Conservation (phyloP, 2,888 invertebrate species). For the Microdon myrmicae region DNA sequence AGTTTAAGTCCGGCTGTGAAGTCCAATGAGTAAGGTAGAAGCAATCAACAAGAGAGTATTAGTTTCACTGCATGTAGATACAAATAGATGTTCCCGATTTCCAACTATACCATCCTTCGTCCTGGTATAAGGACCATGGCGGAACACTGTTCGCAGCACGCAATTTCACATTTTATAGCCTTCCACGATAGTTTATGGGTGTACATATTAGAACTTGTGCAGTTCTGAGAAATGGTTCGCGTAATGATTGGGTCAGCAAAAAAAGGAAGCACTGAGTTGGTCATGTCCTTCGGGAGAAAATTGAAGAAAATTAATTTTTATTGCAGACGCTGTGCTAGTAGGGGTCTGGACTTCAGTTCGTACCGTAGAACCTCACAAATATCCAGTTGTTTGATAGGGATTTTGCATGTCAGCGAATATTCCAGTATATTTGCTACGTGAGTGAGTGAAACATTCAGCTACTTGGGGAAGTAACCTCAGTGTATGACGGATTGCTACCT, state of each 20-base stretch:
- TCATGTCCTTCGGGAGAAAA: too few relatives aligned
- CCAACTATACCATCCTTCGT: background rate
- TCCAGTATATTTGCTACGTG: too few relatives aligned
- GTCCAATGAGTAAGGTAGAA: constrained; percentile 7
- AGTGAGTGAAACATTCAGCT: too few relatives aligned
- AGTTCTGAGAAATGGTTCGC: constrained; percentile 27
- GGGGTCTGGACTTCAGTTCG: too few relatives aligned
- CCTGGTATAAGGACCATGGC: background rate
- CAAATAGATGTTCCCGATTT: constrained; percentile 17
- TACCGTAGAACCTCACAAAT: too few relatives aligned
- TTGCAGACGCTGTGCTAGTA: too few relatives aligned
- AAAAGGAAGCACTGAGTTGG: too few relatives aligned
- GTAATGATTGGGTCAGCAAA: constrained; percentile 29
- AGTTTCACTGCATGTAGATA: constrained; percentile 29
- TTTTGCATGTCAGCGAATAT: too few relatives aligned
- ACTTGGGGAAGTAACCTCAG: too few relatives aligned
- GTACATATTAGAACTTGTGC: constrained; percentile 37
- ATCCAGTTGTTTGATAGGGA: too few relatives aligned
- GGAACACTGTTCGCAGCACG: constrained; percentile 22
- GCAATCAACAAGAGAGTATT: constrained; percentile 36
- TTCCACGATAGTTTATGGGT: constrained; percentile 22
- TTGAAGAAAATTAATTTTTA: too few relatives aligned
- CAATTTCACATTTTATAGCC: constrained; percentile 34
- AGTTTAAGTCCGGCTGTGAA: constrained; percentile 2
- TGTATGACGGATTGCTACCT: too few relatives aligned